A percentile compares a stretch with the other conserved stretches of the same genome.
phyloP scores from a whole-genome alignment of 2,888 invertebrate species.

The Acronicta psi region DNA sequence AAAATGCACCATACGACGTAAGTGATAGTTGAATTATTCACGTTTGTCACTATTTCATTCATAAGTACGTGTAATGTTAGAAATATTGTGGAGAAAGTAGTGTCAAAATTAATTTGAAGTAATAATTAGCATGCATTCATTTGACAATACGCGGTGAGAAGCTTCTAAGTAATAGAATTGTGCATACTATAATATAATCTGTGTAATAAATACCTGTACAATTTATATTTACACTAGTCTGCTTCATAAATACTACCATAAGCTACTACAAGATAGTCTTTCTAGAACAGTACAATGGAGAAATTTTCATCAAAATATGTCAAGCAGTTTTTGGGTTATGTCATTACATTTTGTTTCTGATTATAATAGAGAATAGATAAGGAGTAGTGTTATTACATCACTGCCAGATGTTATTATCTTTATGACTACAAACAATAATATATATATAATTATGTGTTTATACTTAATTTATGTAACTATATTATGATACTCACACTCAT shows the following conservation, averaged over 20 bases:
- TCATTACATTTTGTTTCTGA: constrained; percentile 34
- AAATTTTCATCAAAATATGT: constrained; percentile 29
- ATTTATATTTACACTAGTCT: neutral
- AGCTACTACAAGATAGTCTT: neutral
- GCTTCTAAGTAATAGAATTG: constrained; percentile 45
- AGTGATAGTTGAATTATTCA: constrained; percentile 76
- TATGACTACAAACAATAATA: constrained; percentile 22
- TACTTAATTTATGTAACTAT: neutral
- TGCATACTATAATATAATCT: constrained; percentile 26
- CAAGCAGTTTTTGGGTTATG: constrained; percentile 23
- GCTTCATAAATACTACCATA: neutral
- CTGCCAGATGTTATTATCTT: constrained; percentile 34
- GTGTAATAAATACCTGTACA: constrained; percentile 1
- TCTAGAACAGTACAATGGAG: neutral
- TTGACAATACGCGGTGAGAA: constrained; percentile 57
- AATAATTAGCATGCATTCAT: constrained; percentile 65
- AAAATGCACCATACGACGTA: constrained; percentile 90
- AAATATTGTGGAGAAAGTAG: constrained; percentile 53
- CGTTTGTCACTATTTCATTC: constrained; percentile 66
- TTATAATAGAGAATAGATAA: constrained; percentile 27
- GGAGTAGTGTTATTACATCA: constrained; percentile 40
- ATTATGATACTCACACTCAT: neutral
- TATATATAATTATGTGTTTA: neutral
- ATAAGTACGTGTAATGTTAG: constrained; percentile 50
- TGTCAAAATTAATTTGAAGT: constrained; percentile 33